A percentile compares a stretch with the other conserved stretches of the same genome.
phyloP scores from a whole-genome alignment of 2,797 vertebrate species.

The Pantherophis vulpinus region DNA sequence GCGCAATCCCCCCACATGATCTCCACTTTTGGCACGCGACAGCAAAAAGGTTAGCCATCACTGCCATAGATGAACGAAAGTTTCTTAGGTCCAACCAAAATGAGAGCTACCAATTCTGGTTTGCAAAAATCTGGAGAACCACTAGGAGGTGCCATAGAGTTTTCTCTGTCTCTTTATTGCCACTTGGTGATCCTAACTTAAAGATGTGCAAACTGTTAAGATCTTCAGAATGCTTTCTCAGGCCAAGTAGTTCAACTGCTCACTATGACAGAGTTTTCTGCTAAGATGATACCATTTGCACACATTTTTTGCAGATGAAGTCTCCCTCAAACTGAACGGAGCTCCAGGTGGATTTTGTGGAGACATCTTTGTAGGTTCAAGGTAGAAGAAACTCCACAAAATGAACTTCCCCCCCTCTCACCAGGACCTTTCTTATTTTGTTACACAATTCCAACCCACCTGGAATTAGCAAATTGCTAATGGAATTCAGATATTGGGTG shows the following conservation, averaged over 20 bases:
- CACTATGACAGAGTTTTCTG: background rate
- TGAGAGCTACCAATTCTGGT: background rate
- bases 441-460: background rate
- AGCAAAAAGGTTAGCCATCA: too few relatives aligned
- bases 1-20: too few relatives aligned
- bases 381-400: background rate
- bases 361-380: background rate
- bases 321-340: background rate
- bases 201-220: background rate
- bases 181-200: background rate
- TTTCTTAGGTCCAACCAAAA: background rate
- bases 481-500: background rate
- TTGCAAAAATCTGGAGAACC: background rate
- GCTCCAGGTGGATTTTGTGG: background rate
- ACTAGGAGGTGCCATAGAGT: background rate
- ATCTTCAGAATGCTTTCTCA: background rate
- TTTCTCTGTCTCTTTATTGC: background rate
- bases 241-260: background rate
- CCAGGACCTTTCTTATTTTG: background rate
- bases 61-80: background rate
- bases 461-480: background rate
- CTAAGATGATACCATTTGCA: background rate
- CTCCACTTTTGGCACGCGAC: too few relatives aligned
- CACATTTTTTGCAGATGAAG: background rate
- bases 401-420: background rate